Base-by-base conservation (phyloP, 1,140 invertebrate species). In the Drosophila nikananu region DNA sequence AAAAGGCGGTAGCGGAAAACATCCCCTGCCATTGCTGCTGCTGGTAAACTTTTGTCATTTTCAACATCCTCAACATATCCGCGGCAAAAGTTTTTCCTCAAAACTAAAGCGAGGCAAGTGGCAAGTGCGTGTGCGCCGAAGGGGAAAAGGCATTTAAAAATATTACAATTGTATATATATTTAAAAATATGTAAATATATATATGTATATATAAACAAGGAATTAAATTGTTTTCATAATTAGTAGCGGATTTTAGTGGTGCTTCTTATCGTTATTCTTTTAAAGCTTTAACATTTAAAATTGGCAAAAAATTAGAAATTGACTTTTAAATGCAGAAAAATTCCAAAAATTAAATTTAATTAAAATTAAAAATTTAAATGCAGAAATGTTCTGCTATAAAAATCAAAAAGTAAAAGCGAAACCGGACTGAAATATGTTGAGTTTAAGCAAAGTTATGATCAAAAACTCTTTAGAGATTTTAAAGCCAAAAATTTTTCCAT, bases 21-120 rank as follows among this genome's bases (percentile, higher is more conserved):
- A 30, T 49, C 8, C 48, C 44, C 61, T 65, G 27, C 55, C 55
- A 30, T 30, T n/a, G 48, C 48, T 27, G 35, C 48, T 30, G 30
- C 23, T 49, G 48, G 8, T 19, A 68, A 68, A 66, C 65, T 66
- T 68, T 68, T 66, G 65, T 68, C 66, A 72, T 72, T 72, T 72
- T 62, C 63, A 62, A 57, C 60, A 44, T 66, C 27, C 63, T 30
- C 63, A 63, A 44, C 63, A 65, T 62, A 65, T 63, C 57, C 63
- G 58, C 63, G 25, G 25, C 62, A 10, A 65, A 65, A 65, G 39
- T 65, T 65, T 25, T 21, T 13, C 37, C 15, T 30, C 12, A 42
- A 58, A 65, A 62, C 58, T 65, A 65, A 42, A 44, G 19, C 12
- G 37, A 35, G 12, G 2, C 12, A 23, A 23, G 13, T 19, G 42